These are phyloP conservation scores for Leptinotarsa lineolata DNA, from an alignment of 1,140 invertebrate species.

Conservation along the genomic window DNA sequence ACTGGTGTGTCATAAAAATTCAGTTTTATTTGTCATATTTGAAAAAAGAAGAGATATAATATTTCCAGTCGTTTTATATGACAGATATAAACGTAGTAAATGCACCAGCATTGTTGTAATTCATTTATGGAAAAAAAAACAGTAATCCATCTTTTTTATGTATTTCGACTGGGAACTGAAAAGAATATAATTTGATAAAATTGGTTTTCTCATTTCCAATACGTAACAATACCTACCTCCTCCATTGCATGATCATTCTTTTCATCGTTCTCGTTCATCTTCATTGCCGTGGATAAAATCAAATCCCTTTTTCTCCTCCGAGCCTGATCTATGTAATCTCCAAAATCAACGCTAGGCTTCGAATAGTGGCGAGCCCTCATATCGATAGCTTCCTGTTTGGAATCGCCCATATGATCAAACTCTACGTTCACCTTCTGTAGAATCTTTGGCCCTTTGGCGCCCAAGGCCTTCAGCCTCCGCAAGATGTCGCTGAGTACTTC, in stretches of 20 bases:
- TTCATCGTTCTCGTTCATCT: conserved; percentile 63
- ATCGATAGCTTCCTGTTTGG: conserved; percentile 30
- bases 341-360: conserved; percentile 46
- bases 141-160: no score
- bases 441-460: conserved; percentile 60
- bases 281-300: conserved; percentile 55
- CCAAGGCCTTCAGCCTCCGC: conserved; percentile 61
- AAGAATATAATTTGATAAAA: no score
- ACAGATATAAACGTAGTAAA: no score
- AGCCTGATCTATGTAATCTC: conserved; percentile 47
- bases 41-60: no score
- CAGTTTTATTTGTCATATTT: no score
- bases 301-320: conserved; percentile 51
- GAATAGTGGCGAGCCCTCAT: conserved; percentile 49
- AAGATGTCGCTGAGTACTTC: conserved; percentile 66
- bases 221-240: conserved; percentile 58
- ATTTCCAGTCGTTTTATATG: no score
- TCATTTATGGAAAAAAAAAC: no score
- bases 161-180: no score
- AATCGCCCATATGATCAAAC: conserved; percentile 42
- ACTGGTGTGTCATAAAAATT: no score
- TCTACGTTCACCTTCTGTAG: conserved; percentile 59
- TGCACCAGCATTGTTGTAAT: no score
- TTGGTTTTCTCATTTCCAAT: no score
- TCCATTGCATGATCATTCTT: conserved; percentile 65